A percentile compares a stretch with the other conserved stretches of the same genome.
phyloP scores from a whole-genome alignment of 1,140 invertebrate species.

The Aphis gossypii region DNA sequence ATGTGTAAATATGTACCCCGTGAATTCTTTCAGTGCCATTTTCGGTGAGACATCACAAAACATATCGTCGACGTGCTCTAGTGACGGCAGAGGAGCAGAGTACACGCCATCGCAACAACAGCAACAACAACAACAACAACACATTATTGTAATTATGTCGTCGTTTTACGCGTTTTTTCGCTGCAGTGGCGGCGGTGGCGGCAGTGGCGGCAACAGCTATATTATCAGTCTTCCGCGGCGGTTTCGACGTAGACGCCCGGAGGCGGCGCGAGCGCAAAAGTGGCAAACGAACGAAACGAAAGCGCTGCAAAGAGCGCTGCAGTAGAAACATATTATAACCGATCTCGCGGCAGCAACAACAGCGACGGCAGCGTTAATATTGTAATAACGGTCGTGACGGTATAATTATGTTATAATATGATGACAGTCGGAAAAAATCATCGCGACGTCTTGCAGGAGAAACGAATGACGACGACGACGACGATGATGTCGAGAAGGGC shows the following conservation, averaged over 20 bases:
- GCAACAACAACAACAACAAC: background rate
- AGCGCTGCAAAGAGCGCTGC: background rate
- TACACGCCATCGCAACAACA: background rate
- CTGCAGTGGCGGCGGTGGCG: background rate
- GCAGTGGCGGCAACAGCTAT: background rate
- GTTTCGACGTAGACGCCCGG: no score
- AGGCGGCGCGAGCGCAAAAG: background rate
- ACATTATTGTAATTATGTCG: background rate
- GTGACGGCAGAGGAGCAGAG: no score
- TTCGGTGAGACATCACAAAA: conserved; percentile 40
- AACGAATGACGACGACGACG: no score
- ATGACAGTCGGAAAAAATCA: no score
- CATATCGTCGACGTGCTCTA: background rate
- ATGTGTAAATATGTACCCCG: conserved; percentile 38
- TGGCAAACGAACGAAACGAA: background rate
- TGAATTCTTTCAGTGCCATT: conserved; percentile 58
- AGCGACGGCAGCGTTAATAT: background rate
- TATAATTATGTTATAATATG: background rate
- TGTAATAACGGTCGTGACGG: background rate
- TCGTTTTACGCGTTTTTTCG: background rate
- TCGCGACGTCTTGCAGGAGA: background rate
- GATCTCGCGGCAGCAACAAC: no score
- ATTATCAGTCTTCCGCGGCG: background rate
- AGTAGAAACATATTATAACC: background rate
- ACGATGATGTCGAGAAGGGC: no score